phyloP scores from a whole-genome alignment of 1,140 invertebrate species.

The Matsumurasca onukii region DNA sequence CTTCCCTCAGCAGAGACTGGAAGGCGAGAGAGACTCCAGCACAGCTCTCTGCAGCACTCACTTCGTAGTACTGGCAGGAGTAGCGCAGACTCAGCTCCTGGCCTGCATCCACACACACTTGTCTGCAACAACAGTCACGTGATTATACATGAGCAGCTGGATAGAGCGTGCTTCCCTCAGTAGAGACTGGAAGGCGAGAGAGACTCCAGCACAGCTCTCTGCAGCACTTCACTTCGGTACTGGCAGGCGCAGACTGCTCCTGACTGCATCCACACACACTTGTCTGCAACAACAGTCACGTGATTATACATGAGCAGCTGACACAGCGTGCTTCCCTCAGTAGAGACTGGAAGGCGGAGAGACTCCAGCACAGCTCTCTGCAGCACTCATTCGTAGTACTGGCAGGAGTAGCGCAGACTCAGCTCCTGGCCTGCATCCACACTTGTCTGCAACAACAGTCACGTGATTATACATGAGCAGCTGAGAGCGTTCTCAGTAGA shows the following conservation, averaged over 20 bases:
- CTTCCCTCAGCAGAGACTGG: slow-evolving; percentile 73
- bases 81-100: slow-evolving; percentile 74
- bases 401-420: slow-evolving; percentile 73
- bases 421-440: slow-evolving; percentile 80
- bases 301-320: slow-evolving; percentile 58
- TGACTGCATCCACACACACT: slow-evolving; percentile 76
- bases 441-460: too few species aligned
- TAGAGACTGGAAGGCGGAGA: slow-evolving; percentile 76
- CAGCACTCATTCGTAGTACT: slow-evolving; percentile 84
- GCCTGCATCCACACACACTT: slow-evolving; percentile 76
- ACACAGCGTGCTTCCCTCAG: slow-evolving; percentile 69
- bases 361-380: slow-evolving; percentile 71
- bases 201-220: slow-evolving; percentile 76
- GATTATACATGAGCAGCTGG: slow-evolving; percentile 57
- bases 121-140: slow-evolving; percentile 52
- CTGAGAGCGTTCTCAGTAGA: too few species aligned
- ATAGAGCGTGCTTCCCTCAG: slow-evolving; percentile 69
- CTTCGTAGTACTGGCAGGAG: slow-evolving; percentile 83
- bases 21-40: slow-evolving; percentile 77
- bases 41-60: slow-evolving; percentile 80
- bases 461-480: too few species aligned
- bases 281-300: slow-evolving; percentile 53
- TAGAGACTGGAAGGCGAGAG: slow-evolving; percentile 77
- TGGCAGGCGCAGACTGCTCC: slow-evolving; percentile 73
- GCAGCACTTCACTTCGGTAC: slow-evolving; percentile 82